Evolutionary conservation across 1,140 invertebrate species (phyloP), one percentile per base, ranked within the genome.

Genomic region (Pristionchus pacificus): DNA sequence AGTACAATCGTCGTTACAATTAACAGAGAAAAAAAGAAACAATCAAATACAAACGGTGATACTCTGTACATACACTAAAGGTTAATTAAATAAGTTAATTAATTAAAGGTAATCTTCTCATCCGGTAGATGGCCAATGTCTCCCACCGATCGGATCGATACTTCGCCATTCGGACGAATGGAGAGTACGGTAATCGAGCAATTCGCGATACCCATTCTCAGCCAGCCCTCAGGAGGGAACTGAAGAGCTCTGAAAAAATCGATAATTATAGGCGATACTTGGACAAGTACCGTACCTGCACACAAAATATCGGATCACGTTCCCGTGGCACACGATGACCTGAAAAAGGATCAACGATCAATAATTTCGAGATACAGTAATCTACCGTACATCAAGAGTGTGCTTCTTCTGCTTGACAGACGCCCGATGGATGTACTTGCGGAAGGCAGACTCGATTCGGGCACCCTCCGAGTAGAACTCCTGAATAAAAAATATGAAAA

Each of bases 271-370:
- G 65, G 2, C 1, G 15, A 28, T 13, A 57, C 59, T 60, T 1
- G n/a, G 60, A n/a, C n/a, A n/a, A n/a, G 72, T 65, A 2, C 13
- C 1, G 15, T 84, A 93, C 92, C 92, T 89, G 87, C 95, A 98
- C 24, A 96, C 90, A 86, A 98, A 96, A 86, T 96, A 98, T 71
- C 96, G 87, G 78, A 98, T 98, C 14, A 98, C 95, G 86, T 98
- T 99, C 15, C 92, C 95, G 86, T 99, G 96, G 77, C 95, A 98
- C 2, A 98, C 93, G 60, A 98, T 87, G 31, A 99, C 83, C 61
- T 96, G 95, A 84, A 92, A 95, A 3, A 89, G 89, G 83, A n/a
- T n/a, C 6, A 49, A n/a, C n/a, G n/a, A 49, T 49, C 19, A 19
- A 49, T 19, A 49, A 49, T 49, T 49, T 19, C 38, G 19, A 49